Conservation (phyloP, 2,888 invertebrate species). For the Sminthurinus aureus region DNA sequence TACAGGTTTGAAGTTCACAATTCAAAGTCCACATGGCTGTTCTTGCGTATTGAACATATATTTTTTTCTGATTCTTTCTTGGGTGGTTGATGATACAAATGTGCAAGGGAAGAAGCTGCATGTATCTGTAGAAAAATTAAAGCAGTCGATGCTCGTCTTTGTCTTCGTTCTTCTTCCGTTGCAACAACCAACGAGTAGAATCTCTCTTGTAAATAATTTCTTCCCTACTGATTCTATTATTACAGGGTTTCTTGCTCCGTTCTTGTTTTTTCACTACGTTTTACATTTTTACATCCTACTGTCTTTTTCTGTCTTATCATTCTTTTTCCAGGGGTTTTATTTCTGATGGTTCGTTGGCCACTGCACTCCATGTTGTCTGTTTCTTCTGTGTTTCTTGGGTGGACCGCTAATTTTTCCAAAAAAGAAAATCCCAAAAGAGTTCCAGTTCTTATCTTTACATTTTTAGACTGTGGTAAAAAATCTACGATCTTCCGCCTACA, state of each 20-base stretch:
- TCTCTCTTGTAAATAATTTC: slow-evolving; percentile 8
- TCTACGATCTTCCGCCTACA: too few species aligned
- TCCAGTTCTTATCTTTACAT: not conserved
- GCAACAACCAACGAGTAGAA: not conserved
- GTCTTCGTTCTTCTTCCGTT: not conserved
- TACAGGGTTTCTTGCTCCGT: not conserved
- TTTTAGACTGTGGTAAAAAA: not conserved
- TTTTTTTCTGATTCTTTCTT: too few species aligned
- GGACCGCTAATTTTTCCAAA: not conserved
- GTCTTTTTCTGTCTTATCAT: not conserved
- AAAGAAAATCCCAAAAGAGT: not conserved
- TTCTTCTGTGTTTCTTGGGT: not conserved
- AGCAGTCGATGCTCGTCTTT: not conserved
- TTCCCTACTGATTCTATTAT: not conserved
- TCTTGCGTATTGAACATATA: too few species aligned
- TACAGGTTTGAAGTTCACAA: not conserved
- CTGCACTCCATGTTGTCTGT: not conserved
- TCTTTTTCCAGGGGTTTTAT: not conserved
- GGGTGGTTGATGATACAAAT: too few species aligned
- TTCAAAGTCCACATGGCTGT: not conserved
- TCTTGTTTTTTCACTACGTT: not conserved
- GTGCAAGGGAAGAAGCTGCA: too few species aligned
- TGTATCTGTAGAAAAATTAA: too few species aligned
- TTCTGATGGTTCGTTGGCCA: not conserved
- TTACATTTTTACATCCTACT: not conserved